phyloP scores from a whole-genome alignment of 2,888 invertebrate genomes.

The Thereva nobilitata region DNA sequence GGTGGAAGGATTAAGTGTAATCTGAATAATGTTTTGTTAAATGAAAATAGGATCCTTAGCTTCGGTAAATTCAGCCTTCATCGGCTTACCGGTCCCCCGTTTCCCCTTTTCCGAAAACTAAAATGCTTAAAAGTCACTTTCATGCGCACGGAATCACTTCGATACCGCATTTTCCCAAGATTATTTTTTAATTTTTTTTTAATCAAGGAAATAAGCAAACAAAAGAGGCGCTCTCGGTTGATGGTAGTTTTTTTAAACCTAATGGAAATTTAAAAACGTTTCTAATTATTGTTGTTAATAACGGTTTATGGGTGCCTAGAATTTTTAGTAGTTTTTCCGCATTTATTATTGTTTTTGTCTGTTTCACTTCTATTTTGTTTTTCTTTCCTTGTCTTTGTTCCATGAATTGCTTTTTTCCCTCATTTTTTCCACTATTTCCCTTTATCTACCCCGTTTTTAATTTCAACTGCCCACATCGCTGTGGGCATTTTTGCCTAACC shows the following conservation, averaged over 20 bases:
- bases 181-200: no score
- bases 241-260: neutral
- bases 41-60: no score
- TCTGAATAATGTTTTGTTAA: no score
- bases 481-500: neutral
- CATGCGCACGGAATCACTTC: no score
- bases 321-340: conserved; percentile 34
- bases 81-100: no score
- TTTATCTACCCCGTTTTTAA: conserved; percentile 13
- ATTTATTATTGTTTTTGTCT: conserved; percentile 30
- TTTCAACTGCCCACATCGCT: conserved; percentile 12
- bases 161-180: no score
- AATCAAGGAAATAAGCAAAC: no score
- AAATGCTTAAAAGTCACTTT: no score
- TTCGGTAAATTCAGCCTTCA: no score
- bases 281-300: conserved; percentile 34
- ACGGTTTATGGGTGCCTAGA: conserved; percentile 33
- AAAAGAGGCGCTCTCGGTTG: no score
- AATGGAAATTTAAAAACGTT: conserved; percentile 31
- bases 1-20: no score
- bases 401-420: neutral
- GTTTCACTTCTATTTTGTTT: conserved; percentile 6
- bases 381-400: neutral
- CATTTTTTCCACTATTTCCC: conserved; percentile 1
- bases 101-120: no score